Base-by-base conservation (phyloP, 2,888 invertebrate genomes). In the Erebia aethiops region DNA sequence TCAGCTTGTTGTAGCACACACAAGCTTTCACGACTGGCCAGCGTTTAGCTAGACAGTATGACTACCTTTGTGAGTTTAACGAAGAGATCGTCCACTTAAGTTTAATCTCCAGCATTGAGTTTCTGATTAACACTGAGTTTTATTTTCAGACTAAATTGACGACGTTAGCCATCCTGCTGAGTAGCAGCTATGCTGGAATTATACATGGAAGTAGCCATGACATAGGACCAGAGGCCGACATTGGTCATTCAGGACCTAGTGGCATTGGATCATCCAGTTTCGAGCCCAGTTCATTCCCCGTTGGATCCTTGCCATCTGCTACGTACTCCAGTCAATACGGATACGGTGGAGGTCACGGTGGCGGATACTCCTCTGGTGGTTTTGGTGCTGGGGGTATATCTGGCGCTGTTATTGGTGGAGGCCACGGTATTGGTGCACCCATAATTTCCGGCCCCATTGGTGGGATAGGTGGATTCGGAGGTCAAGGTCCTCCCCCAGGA, bases 1-100 rank as follows among this genome's bases (percentile, higher is more conserved):
- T 76, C 77, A 79, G 86, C 86, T 89, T 87, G 89, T 90, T 81
- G 86, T 82, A 81, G 88, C 83, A 84, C 77, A 86, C 82, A 91
- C 90, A 86, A 82, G 83, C 83, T 83, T 76, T 80, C 74, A 79
- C 75, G 77, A 79, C 91, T 89, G 82, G 91, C 91, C 91, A 89
- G 93, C 93, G 92, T 85, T 91, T 93, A 93, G 93, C 92, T 92
- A 91, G 85, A 84, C 83, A 82, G 81, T 75, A 93, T 93, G 93
- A 92, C 92, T 90, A 83, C 91, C 80, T 87, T 87, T 87, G 93
- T 93, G 82, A 92, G 92, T 92, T 85, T 54, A 46, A 16, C 26
- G 10, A 54, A 18, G 26, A 14, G 13, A 62, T 18, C 9, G 16
- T 60, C 2, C 14, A 11, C 43, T 13, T 26, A 14, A 46, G 14